These are phyloP conservation scores for Melinaea menophilus DNA, from an alignment of 2,888 invertebrate genomes.

Conservation along the genomic window DNA sequence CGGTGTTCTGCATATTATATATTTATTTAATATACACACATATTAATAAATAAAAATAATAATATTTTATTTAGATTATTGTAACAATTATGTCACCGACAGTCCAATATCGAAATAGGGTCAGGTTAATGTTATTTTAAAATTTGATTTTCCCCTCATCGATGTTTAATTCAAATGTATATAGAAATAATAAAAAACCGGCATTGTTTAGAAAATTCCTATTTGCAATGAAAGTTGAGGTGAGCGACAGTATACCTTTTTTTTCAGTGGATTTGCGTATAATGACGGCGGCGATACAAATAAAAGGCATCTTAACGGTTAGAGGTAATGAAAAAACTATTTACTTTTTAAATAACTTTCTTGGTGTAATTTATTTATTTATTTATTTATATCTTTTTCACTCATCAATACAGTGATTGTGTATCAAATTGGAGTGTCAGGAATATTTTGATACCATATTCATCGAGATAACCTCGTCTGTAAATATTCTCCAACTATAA, in stretches of 20 bases:
- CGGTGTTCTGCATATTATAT: neutral
- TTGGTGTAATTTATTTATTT: no score
- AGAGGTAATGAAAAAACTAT: no score
- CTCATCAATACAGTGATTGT: no score
- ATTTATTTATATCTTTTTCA: no score
- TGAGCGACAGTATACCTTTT: conserved; percentile 61
- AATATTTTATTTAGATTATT: neutral
- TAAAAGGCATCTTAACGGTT: neutral
- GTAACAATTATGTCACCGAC: neutral
- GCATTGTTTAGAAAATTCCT: conserved; percentile 11
- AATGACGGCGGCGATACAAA: neutral
- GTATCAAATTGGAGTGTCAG: no score
- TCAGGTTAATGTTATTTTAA: conserved; percentile 4
- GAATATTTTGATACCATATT: no score
- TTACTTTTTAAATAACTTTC: no score
- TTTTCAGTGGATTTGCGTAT: conserved; percentile 23
- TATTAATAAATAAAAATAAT: neutral
- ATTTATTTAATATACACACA: neutral
- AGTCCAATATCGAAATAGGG: neutral
- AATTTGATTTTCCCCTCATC: neutral
- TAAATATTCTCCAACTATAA: no score
- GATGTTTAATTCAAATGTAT: neutral
- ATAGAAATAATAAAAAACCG: conserved; percentile 16
- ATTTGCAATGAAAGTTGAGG: conserved; percentile 51
- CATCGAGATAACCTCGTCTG: no score